These are phyloP conservation scores for Mamestra brassicae DNA, from an alignment of 2,888 invertebrate genomes.

Conservation along the genomic window DNA sequence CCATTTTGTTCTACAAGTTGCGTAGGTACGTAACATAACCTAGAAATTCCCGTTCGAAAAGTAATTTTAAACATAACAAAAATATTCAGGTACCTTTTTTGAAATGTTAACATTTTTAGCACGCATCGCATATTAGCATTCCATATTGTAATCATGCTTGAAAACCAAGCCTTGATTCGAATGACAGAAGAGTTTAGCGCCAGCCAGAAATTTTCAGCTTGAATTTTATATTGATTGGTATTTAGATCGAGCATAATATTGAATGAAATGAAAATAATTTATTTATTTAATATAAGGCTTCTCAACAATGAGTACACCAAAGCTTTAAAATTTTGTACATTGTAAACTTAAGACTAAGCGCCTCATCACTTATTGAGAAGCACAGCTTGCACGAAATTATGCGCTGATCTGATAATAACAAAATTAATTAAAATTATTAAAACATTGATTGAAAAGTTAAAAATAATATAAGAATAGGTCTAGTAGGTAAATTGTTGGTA, in stretches of 20 bases:
- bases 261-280: no score
- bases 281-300: no score
- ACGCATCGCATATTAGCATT: conserved; percentile 9
- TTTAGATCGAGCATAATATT: no score
- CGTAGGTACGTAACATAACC: conserved; percentile 53
- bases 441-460: no score
- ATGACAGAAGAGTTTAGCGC: neutral
- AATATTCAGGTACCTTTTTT: conserved; percentile 4
- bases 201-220: neutral
- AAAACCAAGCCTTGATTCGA: conserved; percentile 1
- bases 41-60: conserved; percentile 16
- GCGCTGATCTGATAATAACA: no score
- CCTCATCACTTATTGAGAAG: no score
- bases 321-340: neutral
- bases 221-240: no score
- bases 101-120: conserved; percentile 61
- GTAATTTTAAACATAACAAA: conserved; percentile 40
- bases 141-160: neutral
- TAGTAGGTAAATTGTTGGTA: no score
- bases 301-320: no score
- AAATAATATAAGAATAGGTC: no score
- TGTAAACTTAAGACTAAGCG: neutral
- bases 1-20: conserved; percentile 52
- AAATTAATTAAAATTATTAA: no score
- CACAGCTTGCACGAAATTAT: no score